Evolutionary conservation across 2,888 invertebrate genomes (phyloP).

Genomic region (Microplitis manilae): DNA sequence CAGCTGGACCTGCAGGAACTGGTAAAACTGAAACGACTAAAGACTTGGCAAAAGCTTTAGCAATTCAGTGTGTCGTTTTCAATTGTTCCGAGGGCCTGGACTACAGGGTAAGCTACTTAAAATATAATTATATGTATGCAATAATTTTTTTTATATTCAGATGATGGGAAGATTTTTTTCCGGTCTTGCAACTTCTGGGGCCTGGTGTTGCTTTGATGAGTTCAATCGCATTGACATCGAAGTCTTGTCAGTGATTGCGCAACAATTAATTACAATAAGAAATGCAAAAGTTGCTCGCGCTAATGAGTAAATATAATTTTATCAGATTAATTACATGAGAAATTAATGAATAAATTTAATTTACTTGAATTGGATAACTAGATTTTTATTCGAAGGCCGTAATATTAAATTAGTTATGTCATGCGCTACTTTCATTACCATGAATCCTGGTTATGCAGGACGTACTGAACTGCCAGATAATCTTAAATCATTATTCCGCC

Average conservation of each 20-base stretch:
- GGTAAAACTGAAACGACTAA: slow-evolving; percentile 95
- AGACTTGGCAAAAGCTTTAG: slow-evolving; percentile 89
- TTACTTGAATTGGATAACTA: background rate
- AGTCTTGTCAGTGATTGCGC: slow-evolving; percentile 91
- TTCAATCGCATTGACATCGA: slow-evolving; percentile 94
- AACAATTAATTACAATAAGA: slow-evolving; percentile 89
- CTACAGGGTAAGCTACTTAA: slow-evolving; percentile 70
- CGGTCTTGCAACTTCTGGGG: slow-evolving; percentile 90
- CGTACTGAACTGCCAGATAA: slow-evolving; percentile 92
- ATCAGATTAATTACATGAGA: background rate
- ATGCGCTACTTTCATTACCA: slow-evolving; percentile 91
- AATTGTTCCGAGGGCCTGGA: slow-evolving; percentile 89
- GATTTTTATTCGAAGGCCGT: slow-evolving; percentile 92
- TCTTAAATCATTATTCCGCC: slow-evolving; percentile 88
- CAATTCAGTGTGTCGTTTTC: slow-evolving; percentile 92
- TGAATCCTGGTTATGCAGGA: slow-evolving; percentile 95
- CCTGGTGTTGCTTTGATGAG: slow-evolving; percentile 95
- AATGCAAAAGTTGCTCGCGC: slow-evolving; percentile 85
- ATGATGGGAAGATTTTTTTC: slow-evolving; percentile 95
- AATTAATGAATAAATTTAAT: background rate
- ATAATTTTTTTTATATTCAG: slow-evolving; percentile 61
- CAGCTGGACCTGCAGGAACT: slow-evolving; percentile 90
- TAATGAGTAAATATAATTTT: slow-evolving; percentile 68
- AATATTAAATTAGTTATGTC: slow-evolving; percentile 86
- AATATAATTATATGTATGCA: background rate